phyloP scores from a whole-genome alignment of 2,888 invertebrate species.

The Apodemia duryi region DNA sequence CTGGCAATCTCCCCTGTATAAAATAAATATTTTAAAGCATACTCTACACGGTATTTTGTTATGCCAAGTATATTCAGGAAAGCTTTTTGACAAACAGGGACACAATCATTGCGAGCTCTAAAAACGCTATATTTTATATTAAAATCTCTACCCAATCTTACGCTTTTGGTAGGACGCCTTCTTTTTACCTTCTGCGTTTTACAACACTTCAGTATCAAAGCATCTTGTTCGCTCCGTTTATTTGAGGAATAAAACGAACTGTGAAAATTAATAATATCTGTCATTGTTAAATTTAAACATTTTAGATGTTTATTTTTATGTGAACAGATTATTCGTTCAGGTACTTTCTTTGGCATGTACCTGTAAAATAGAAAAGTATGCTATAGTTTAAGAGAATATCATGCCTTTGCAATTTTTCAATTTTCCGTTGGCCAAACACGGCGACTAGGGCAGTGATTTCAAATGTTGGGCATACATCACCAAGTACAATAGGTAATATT shows the following conservation, averaged over 20 bases:
- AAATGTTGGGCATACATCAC: slow-evolving; percentile 27
- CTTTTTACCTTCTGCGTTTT: slow-evolving; percentile 26
- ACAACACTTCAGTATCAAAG: slow-evolving; percentile 27
- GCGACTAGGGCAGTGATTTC: slow-evolving; percentile 19
- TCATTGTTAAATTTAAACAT: slow-evolving; percentile 25
- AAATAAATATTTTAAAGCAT: slow-evolving; percentile 26
- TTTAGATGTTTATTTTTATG: slow-evolving; percentile 26
- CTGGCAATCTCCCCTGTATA: slow-evolving; percentile 27
- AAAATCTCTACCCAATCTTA: slow-evolving; percentile 27
- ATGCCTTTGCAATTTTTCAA: slow-evolving; percentile 23
- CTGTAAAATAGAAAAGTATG: slow-evolving; percentile 24
- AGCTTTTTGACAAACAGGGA: slow-evolving; percentile 27
- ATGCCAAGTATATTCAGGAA: slow-evolving; percentile 29
- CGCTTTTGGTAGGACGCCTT: slow-evolving; percentile 27
- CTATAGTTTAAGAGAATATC: slow-evolving; percentile 22
- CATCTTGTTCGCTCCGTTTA: slow-evolving; percentile 27
- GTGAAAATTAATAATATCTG: slow-evolving; percentile 23
- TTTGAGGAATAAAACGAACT: slow-evolving; percentile 25
- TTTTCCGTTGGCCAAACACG: slow-evolving; percentile 23
- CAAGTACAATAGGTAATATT: slow-evolving; percentile 26
- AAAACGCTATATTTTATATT: slow-evolving; percentile 21
- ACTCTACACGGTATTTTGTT: slow-evolving; percentile 27
- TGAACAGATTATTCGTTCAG: slow-evolving; percentile 27
- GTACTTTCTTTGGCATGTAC: slow-evolving; percentile 28
- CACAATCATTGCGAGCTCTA: slow-evolving; percentile 24